phyloP scores from a whole-genome alignment of 2,113 vertebrate genomes.

The Gasterosteus aculeatus region DNA sequence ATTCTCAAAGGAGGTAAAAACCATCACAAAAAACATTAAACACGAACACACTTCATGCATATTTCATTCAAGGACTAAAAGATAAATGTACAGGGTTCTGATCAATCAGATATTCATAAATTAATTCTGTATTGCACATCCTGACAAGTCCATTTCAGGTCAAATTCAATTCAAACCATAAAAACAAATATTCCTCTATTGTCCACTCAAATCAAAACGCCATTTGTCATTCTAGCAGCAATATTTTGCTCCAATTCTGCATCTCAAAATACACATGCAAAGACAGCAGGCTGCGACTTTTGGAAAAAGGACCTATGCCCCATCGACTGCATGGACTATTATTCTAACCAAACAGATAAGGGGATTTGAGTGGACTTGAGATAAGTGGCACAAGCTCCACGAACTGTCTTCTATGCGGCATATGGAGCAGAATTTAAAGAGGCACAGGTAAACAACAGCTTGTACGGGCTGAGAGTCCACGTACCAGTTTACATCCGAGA shows the following conservation, averaged over 20 bases:
- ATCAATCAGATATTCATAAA: constrained; percentile 29
- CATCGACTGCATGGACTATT: background rate
- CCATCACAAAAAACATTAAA: constrained; percentile 32
- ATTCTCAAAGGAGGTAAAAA: constrained; percentile 14
- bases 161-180: constrained; percentile 8
- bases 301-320: background rate
- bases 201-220: constrained; percentile 7
- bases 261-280: constrained; percentile 8
- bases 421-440: constrained; percentile 35
- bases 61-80: constrained; percentile 27
- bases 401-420: constrained; percentile 29
- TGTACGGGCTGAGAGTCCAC: constrained; percentile 12
- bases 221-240: background rate
- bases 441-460: constrained; percentile 34
- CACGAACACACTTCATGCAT: constrained; percentile 47
- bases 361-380: constrained; percentile 22
- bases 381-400: constrained; percentile 34
- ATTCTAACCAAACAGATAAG: constrained; percentile 2
- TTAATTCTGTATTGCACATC: constrained; percentile 52
- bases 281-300: background rate
- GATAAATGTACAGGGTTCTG: constrained; percentile 36
- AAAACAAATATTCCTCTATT: constrained; percentile 14
- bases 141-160: constrained; percentile 17
- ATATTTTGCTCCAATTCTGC: background rate
- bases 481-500: constrained; percentile 9